A percentile compares a stretch with the other conserved stretches of the same genome.
Evolutionary conservation across 2,113 vertebrate species (phyloP).

Genomic region (Nyctibius bracteatus): DNA sequence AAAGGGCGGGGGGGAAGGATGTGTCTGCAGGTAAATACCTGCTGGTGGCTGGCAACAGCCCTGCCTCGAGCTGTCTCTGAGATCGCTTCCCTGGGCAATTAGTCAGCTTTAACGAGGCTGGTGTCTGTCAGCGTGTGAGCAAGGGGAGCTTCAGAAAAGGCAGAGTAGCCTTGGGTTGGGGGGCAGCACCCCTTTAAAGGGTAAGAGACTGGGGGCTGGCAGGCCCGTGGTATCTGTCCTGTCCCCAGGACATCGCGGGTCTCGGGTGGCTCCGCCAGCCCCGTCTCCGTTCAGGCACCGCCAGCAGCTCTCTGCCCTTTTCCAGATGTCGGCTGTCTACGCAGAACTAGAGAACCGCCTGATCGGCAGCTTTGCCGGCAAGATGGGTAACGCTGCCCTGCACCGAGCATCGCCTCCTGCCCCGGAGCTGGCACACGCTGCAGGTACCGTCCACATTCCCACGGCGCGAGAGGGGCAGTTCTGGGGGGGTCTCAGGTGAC

Average conservation of each 20-base stretch:
- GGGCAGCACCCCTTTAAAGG: background rate
- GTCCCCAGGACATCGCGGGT: background rate
- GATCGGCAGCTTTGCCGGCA: slow-evolving; percentile 80
- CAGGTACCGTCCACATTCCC: slow-evolving; percentile 52
- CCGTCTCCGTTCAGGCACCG: rapidly evolving
- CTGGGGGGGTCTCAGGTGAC: background rate
- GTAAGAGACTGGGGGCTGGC: rapidly evolving
- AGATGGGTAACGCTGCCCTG: slow-evolving; percentile 69
- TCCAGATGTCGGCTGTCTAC: slow-evolving; percentile 93
- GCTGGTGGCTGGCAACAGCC: background rate
- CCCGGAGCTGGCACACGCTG: slow-evolving; percentile 68
- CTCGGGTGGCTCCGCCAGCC: background rate
- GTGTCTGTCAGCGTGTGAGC: background rate
- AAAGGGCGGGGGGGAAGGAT: background rate
- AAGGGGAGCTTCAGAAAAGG: background rate
- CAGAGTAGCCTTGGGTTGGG: background rate
- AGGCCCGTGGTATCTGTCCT: rapidly evolving
- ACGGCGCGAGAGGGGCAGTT: background rate
- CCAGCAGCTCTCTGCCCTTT: background rate
- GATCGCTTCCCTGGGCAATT: background rate
- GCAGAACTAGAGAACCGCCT: slow-evolving; percentile 88
- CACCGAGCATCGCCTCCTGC: slow-evolving; percentile 77
- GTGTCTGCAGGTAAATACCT: background rate
- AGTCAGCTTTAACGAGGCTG: background rate
- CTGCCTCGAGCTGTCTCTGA: background rate